Conservation (phyloP, 2,113 vertebrate species). For the Macroglossus sobrinus region DNA sequence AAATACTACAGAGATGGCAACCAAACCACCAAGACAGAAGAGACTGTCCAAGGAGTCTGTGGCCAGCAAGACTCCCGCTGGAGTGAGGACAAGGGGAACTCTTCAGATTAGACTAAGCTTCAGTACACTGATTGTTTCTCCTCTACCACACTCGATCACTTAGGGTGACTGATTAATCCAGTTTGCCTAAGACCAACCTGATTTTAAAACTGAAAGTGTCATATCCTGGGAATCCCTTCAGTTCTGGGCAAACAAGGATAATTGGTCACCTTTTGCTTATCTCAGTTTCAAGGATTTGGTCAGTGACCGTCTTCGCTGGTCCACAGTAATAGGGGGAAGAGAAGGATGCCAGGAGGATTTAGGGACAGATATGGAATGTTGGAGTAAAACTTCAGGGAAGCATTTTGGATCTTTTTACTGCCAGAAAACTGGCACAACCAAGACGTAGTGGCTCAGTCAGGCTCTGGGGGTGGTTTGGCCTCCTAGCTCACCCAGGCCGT, state of each 20-base stretch:
- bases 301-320: background rate
- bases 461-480: background rate
- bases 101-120: background rate
- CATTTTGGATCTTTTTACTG: background rate
- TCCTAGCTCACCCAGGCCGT: background rate
- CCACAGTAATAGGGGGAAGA: no score
- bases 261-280: background rate
- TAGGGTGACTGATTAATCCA: background rate
- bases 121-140: background rate
- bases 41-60: background rate
- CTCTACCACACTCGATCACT: background rate
- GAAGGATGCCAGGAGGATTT: background rate
- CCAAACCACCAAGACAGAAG: background rate
- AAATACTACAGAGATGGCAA: background rate
- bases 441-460: background rate
- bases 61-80: background rate
- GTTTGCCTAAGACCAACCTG: background rate
- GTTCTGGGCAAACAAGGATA: background rate
- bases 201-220: background rate
- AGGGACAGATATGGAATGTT: background rate
- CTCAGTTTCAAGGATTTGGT: background rate
- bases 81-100: background rate
- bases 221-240: background rate
- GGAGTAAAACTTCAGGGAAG: background rate
- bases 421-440: background rate